Percentiles rank a stretch among this genome's conserved stretches.
These are phyloP conservation scores for Cassiopea xamachana DNA, from an alignment of 30 jellyfish, hydroid and myxozoan genomes.

Conservation along the genomic window DNA sequence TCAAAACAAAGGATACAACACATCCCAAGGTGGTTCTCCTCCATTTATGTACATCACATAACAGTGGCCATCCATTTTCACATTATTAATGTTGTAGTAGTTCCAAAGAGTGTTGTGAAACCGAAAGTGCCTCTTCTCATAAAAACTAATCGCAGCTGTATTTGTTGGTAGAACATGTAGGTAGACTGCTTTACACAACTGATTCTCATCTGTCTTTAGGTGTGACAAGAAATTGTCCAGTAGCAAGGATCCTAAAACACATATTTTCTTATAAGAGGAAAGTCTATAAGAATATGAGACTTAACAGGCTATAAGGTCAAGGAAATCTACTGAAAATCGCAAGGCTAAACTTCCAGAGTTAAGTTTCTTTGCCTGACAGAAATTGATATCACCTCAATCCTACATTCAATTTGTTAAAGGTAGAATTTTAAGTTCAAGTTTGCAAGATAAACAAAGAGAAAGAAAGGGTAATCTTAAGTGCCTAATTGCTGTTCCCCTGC, in stretches of 20 bases:
- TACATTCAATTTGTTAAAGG: too few relatives aligned
- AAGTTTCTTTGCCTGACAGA: too few relatives aligned
- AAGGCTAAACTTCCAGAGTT: too few relatives aligned
- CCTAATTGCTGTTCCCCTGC: too few relatives aligned
- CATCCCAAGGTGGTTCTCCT: constrained; percentile 93
- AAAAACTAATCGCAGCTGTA: constrained; percentile 83
- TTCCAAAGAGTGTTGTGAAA: constrained; percentile 76
- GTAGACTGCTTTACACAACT: constrained; percentile 89
- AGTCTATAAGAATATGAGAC: too few relatives aligned
- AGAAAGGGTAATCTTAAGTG: too few relatives aligned
- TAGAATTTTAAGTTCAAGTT: too few relatives aligned
- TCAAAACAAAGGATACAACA: constrained; percentile 77
- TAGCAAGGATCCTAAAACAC: constrained; percentile 79
- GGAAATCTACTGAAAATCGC: too few relatives aligned
- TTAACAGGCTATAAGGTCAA: not conserved
- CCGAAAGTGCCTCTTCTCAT: constrained; percentile 76
- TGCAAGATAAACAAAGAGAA: too few relatives aligned
- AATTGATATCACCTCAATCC: too few relatives aligned
- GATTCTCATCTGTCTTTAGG: constrained; percentile 58
- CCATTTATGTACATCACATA: constrained; percentile 88
- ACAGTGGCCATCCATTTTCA: constrained; percentile 90
- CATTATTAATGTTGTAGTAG: constrained; percentile 82
- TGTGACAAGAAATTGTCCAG: constrained; percentile 86
- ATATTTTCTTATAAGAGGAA: too few relatives aligned
- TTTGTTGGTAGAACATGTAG: constrained; percentile 93